These are phyloP conservation scores for Leptarthrus brevirostris DNA, from an alignment of 2,888 invertebrate genomes.

Conservation along the genomic window DNA sequence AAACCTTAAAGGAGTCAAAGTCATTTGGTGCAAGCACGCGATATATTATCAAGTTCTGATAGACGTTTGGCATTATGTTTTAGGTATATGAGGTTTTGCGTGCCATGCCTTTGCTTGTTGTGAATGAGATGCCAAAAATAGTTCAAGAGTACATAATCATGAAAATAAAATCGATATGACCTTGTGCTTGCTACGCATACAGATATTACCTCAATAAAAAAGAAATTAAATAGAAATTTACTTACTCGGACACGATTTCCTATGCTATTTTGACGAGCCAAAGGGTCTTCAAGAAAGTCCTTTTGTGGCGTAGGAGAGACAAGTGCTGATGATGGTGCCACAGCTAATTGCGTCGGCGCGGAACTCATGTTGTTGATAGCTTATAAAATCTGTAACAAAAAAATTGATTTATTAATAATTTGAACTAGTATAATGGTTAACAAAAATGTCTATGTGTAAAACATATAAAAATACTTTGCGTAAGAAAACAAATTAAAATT, in stretches of 20 bases:
- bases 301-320: constrained; percentile 57
- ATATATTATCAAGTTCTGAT: background rate
- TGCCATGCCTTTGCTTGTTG: background rate
- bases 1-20: background rate
- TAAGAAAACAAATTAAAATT: no score
- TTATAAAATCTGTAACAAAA: constrained; percentile 48
- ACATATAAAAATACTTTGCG: background rate
- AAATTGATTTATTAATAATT: background rate
- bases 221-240: constrained; percentile 38
- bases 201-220: background rate
- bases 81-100: background rate
- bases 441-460: background rate
- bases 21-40: background rate
- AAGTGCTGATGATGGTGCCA: constrained; percentile 66
- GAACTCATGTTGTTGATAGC: constrained; percentile 62
- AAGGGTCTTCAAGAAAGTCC: constrained; percentile 61
- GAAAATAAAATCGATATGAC: constrained; percentile 37
- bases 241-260: constrained; percentile 65
- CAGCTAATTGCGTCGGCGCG: constrained; percentile 67
- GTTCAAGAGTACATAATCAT: background rate
- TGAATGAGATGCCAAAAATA: background rate
- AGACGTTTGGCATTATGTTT: background rate
- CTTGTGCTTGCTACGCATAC: background rate
- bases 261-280: constrained; percentile 66
- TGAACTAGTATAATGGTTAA: constrained; percentile 1